Percentiles rank a stretch among this genome's conserved stretches.
These are phyloP conservation scores for Helleia helle DNA, from an alignment of 2,888 invertebrate species.

Conservation along the genomic window DNA sequence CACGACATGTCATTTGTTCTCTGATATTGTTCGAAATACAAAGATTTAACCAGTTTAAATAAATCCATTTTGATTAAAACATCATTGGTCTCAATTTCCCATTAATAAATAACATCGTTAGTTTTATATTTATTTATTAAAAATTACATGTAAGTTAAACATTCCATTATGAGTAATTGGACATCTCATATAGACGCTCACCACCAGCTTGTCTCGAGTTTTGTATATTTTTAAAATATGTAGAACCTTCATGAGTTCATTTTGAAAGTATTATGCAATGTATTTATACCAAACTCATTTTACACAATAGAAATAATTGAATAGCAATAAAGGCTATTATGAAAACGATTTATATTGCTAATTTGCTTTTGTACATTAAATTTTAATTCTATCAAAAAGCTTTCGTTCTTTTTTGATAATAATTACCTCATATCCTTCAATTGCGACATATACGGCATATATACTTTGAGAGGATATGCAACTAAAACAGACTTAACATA, in stretches of 20 bases:
- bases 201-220: not conserved
- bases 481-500: no score
- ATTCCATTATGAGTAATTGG: constrained; percentile 4
- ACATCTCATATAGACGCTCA: not conserved
- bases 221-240: constrained; percentile 4
- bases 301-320: not conserved
- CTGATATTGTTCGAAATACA: constrained; percentile 42
- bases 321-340: constrained; percentile 1
- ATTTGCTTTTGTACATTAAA: constrained; percentile 10
- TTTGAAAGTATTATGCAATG: constrained; percentile 7
- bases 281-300: constrained; percentile 5
- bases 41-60: constrained; percentile 46
- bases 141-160: constrained; percentile 1
- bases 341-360: constrained; percentile 8
- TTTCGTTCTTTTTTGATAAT: constrained; percentile 4
- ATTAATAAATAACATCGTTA: not conserved
- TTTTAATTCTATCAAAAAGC: constrained; percentile 5
- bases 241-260: not conserved
- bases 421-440: no score
- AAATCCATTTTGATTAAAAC: constrained; percentile 42
- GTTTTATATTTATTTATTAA: not conserved
- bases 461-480: no score
- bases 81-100: constrained; percentile 35
- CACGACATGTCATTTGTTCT: constrained; percentile 35
- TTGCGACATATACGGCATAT: no score